Evolutionary conservation across 1,140 invertebrate genomes (phyloP), one percentile per base, ranked within the genome.

Genomic region (Caenorhabditis brenneri): DNA sequence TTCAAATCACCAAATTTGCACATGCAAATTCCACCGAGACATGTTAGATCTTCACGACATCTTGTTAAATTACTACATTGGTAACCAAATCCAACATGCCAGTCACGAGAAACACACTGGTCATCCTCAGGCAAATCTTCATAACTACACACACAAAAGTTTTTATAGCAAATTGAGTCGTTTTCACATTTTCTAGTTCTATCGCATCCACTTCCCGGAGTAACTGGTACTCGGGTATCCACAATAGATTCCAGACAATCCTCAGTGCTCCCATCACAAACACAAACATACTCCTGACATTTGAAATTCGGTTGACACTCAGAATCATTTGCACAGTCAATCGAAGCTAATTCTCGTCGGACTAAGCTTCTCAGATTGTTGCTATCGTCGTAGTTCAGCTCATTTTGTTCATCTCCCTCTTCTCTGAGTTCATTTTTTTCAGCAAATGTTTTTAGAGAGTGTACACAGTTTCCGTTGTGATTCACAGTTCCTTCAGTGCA

Each of bases 221-320:
- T n/a, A 31, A 83, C 82, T 22, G 15, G 39, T n/a, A n/a, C 48
- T 5, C 9, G 4, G 0, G 16, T 33, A 6, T 81, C 36, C 0
- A 42, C 36, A 39, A 55, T 81, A 6, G 78, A 80, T 58, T 51
- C 12, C 19, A 42, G 48, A 31, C 79, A 53, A 19, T 80, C 74
- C 6, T 49, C 33, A 29, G 60, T 82, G 36, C 39, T 65, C 19
- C 33, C 53, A 33, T 81, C 84, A 83, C 86, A 87, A n/a, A 85
- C 80, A 53, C 86, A 87, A 0, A 85, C 79, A 31, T 79, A 74
- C 12, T 87, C 80, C 7, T 69, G 82, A 58, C 86, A 87, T 24
- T 49, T 80, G 82, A 79, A 82, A 19, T 87, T 82, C 39, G 78
- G 53, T 19, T 79, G 85, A 48, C 86, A 87, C 12, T 87, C 81